A percentile compares a stretch with the other conserved stretches of the same genome.
phyloP scores from a whole-genome alignment of 1,140 invertebrate genomes.

The Euborellia annulipes region DNA sequence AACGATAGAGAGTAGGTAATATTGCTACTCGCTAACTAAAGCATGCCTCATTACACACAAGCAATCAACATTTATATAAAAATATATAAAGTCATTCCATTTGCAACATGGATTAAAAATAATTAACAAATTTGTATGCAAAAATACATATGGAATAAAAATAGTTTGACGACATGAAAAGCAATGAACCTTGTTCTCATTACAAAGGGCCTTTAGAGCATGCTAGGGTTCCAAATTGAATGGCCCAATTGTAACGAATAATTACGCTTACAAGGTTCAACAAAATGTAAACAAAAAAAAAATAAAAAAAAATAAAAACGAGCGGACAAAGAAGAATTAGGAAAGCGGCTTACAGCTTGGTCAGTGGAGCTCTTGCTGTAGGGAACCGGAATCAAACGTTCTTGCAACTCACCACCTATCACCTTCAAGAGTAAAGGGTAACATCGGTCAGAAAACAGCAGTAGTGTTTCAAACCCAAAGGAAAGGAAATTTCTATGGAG shows the following conservation, averaged over 20 bases:
- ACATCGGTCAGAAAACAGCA: slow-evolving; percentile 21
- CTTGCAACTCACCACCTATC: slow-evolving; percentile 98
- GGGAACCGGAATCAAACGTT: slow-evolving; percentile 95
- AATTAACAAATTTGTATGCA: too few species aligned
- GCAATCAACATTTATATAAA: too few species aligned
- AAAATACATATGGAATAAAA: too few species aligned
- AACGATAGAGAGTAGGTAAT: too few species aligned
- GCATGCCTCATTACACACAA: too few species aligned
- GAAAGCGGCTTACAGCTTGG: slow-evolving; percentile 88
- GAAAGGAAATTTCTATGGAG: slow-evolving; percentile 4
- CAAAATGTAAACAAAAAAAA: too few species aligned
- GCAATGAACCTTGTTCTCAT: too few species aligned
- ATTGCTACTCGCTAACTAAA: too few species aligned
- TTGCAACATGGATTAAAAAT: too few species aligned
- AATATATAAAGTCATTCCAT: too few species aligned
- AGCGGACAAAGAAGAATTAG: slow-evolving; percentile 29
- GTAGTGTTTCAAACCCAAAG: slow-evolving; percentile 9
- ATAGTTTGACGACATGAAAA: too few species aligned
- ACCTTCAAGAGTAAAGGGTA: slow-evolving; percentile 81
- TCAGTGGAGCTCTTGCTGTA: slow-evolving; percentile 99
- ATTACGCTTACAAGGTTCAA: slow-evolving; percentile 18
- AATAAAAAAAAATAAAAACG: slow-evolving; percentile 21
- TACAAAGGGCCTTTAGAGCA: too few species aligned
- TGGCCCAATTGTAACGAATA: slow-evolving; percentile 15
- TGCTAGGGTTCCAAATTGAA: background rate